Percentiles rank a stretch among this genome's conserved stretches.
phyloP scores from a whole-genome alignment of 2,113 vertebrate species.

The Tenrec ecaudatus region DNA sequence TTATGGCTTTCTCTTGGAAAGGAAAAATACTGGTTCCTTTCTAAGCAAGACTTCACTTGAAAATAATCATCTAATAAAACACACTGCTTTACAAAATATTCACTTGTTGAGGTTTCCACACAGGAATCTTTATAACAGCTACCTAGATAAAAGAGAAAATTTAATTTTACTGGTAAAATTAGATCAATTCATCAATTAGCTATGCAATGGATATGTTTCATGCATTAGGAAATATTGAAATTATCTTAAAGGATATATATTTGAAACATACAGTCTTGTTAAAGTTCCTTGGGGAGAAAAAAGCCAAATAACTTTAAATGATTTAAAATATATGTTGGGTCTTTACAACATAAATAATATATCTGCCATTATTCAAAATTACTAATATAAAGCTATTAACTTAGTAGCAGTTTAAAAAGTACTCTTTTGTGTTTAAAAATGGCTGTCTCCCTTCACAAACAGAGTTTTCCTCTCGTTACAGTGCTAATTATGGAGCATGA shows the following conservation, averaged over 20 bases:
- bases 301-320: conserved; percentile 83
- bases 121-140: conserved; percentile 81
- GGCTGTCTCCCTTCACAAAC: conserved; percentile 86
- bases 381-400: conserved; percentile 92
- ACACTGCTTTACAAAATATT: conserved; percentile 63
- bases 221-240: conserved; percentile 77
- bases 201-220: conserved; percentile 77
- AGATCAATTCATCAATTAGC: conserved; percentile 84
- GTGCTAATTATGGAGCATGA: conserved; percentile 87
- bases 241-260: conserved; percentile 85
- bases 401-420: conserved; percentile 91
- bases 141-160: conserved; percentile 80
- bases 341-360: conserved; percentile 80
- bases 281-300: conserved; percentile 79
- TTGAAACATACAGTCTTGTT: conserved; percentile 78
- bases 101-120: conserved; percentile 74
- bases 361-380: conserved; percentile 87
- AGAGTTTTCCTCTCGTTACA: conserved; percentile 88
- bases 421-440: conserved; percentile 91
- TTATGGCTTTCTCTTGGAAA: conserved; percentile 66
- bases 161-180: conserved; percentile 87
- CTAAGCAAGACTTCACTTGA: conserved; percentile 75
- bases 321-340: conserved; percentile 83
- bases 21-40: conserved; percentile 72
- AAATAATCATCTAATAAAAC: conserved; percentile 82